Evolutionary conservation across 2,797 vertebrate species (phyloP).

Genomic region (Lacerta bilineata): DNA sequence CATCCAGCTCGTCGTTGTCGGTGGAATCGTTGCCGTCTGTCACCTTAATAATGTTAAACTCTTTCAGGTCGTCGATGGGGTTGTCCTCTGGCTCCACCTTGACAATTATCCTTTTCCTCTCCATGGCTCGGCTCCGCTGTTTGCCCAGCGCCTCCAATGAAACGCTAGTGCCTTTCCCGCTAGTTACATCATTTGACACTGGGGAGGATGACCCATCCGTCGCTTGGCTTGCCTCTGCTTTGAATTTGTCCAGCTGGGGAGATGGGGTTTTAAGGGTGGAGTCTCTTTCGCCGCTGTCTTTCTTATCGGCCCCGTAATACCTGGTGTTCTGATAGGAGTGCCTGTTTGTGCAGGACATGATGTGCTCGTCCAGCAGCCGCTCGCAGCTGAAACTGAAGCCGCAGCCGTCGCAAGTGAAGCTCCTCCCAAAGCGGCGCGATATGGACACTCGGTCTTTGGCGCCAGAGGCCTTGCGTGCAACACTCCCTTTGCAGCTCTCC

Average conservation of each 20-base stretch:
- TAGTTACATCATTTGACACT: conserved; percentile 70
- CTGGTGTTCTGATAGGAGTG: conserved; percentile 88
- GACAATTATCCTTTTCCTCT: conserved; percentile 86
- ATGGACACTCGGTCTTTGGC: conserved; percentile 88
- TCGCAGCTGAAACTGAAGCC: conserved; percentile 99
- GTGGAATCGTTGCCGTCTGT: conserved; percentile 85
- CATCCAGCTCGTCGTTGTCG: conserved; percentile 80
- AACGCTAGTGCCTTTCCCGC: conserved; percentile 75
- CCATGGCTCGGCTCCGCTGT: conserved; percentile 81
- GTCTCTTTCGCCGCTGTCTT: conserved; percentile 88
- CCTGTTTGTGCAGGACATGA: conserved; percentile 95
- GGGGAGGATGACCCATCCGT: conserved; percentile 74
- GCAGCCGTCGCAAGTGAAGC: conserved; percentile 97
- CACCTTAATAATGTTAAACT: conserved; percentile 88
- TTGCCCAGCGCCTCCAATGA: conserved; percentile 79
- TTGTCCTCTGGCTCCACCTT: conserved; percentile 93
- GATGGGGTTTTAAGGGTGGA: conserved; percentile 87
- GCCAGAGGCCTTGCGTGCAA: conserved; percentile 83
- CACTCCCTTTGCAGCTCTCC: conserved; percentile 89
- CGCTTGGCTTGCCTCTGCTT: conserved; percentile 85
- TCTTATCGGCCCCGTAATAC: conserved; percentile 79
- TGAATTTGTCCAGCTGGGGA: conserved; percentile 84
- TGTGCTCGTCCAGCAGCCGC: conserved; percentile 95
- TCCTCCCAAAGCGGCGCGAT: conserved; percentile 92
- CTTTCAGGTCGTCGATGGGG: conserved; percentile 84